Evolutionary conservation across 2,797 vertebrate genomes (phyloP).

Genomic region (Picus viridis): DNA sequence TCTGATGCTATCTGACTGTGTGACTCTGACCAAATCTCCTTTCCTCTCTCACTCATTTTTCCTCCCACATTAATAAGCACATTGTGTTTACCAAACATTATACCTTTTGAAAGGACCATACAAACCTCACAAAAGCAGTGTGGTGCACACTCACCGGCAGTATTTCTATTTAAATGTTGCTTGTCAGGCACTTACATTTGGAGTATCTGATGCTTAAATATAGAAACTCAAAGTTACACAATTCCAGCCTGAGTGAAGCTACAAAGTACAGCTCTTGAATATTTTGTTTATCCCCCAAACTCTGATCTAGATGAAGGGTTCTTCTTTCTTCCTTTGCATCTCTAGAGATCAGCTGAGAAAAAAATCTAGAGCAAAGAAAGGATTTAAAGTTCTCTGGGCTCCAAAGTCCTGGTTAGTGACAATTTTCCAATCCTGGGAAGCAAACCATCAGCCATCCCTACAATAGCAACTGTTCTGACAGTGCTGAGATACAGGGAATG

Average conservation of each 20-base stretch:
- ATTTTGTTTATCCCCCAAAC: not conserved
- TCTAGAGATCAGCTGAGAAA: not conserved
- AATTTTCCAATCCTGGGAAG: not conserved
- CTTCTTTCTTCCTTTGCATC: not conserved
- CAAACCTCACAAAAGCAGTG: not conserved
- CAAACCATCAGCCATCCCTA: not conserved
- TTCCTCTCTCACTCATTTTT: not conserved
- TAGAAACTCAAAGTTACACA: not conserved
- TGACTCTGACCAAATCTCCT: not conserved
- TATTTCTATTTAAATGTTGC: not conserved
- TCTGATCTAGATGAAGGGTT: not conserved
- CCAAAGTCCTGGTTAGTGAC: not conserved
- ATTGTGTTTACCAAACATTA: not conserved
- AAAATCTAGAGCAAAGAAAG: not conserved
- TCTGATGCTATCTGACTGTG: not conserved
- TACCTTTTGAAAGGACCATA: not conserved
- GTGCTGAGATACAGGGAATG: not conserved
- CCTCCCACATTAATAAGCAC: not conserved
- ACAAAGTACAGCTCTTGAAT: not conserved
- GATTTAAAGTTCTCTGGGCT: not conserved
- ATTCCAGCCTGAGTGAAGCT: not conserved
- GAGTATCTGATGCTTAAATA: not conserved
- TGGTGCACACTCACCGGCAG: not conserved
- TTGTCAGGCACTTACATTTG: not conserved
- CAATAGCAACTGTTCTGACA: not conserved